A percentile compares a stretch with the other conserved stretches of the same genome.
Evolutionary conservation across 1,140 invertebrate species (phyloP).

Genomic region (Saxidomus purpurata): DNA sequence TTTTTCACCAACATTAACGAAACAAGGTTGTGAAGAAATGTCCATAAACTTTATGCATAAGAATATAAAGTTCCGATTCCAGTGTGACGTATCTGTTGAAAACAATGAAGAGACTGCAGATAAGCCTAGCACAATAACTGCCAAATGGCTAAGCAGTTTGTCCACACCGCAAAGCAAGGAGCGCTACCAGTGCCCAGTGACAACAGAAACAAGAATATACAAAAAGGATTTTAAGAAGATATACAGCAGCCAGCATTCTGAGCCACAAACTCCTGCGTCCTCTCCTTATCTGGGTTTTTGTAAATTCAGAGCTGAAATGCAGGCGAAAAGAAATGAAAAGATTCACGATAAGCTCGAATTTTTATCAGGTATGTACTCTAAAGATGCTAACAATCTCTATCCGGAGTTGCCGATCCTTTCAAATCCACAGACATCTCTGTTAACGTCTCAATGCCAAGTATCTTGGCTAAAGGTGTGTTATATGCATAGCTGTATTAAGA

Average conservation of each 20-base stretch:
- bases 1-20: neutral
- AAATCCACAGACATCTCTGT: neutral
- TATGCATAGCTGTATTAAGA: neutral
- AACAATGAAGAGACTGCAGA: neutral
- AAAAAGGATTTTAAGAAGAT: conserved; percentile 24
- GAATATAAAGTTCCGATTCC: conserved; percentile 21
- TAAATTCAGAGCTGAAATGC: conserved; percentile 8
- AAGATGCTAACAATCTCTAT: neutral
- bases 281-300: conserved; percentile 51
- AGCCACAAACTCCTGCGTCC: neutral
- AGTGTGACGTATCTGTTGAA: conserved; percentile 1
- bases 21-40: conserved; percentile 34
- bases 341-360: neutral
- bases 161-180: neutral
- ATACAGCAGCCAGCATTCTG: too few species aligned
- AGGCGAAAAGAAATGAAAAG: neutral
- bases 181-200: conserved; percentile 18
- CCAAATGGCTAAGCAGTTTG: neutral
- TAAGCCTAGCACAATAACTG: neutral
- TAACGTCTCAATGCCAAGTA: too few species aligned
- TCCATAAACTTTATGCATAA: conserved; percentile 2
- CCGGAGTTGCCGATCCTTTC: too few species aligned
- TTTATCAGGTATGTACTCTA: neutral
- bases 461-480: too few species aligned
- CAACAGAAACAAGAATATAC: conserved; percentile 43